These are phyloP conservation scores for Drosophila trapezifrons DNA, from an alignment of 1,140 invertebrate species.

Conservation along the genomic window DNA sequence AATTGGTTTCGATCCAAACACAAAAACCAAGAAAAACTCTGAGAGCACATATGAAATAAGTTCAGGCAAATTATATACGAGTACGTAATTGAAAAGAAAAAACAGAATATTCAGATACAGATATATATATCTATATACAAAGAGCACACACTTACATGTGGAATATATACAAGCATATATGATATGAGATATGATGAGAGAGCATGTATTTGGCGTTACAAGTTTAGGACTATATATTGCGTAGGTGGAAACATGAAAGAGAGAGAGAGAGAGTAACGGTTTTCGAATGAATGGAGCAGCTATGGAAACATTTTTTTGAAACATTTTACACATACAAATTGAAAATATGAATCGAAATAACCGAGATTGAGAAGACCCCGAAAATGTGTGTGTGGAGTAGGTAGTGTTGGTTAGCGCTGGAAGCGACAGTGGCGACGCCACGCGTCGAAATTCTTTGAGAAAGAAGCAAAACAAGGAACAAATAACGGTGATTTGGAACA, in stretches of 20 bases:
- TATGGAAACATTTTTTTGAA: conserved; percentile 21
- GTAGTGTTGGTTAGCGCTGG: conserved; percentile 38
- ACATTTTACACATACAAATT: conserved; percentile 27
- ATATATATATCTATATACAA: conserved; percentile 45
- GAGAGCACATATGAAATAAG: conserved; percentile 61
- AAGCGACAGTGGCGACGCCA: conserved; percentile 17
- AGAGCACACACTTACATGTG: conserved; percentile 44
- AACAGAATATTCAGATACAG: conserved; percentile 27
- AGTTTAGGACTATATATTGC: conserved; percentile 50
- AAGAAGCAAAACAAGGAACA: conserved; percentile 61
- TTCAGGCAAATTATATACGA: conserved; percentile 48
- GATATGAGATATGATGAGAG: conserved; percentile 11
- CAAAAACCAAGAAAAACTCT: conserved; percentile 36
- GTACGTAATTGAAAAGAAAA: conserved; percentile 27
- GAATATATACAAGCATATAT: conserved; percentile 42
- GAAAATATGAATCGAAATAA: conserved; percentile 11
- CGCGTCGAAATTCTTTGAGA: conserved; percentile 72
- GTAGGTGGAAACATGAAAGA: conserved; percentile 27
- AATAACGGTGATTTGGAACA: conserved; percentile 65
- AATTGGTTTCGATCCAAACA: conserved; percentile 7
- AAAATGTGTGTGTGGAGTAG: conserved; percentile 47
- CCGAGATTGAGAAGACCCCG: conserved; percentile 5
- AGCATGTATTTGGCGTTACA: conserved; percentile 44
- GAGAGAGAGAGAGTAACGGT: conserved; percentile 19
- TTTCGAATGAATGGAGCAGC: conserved; percentile 23